Evolutionary conservation across 2,113 vertebrate species (phyloP).

Genomic region (Ahaetulla prasina): DNA sequence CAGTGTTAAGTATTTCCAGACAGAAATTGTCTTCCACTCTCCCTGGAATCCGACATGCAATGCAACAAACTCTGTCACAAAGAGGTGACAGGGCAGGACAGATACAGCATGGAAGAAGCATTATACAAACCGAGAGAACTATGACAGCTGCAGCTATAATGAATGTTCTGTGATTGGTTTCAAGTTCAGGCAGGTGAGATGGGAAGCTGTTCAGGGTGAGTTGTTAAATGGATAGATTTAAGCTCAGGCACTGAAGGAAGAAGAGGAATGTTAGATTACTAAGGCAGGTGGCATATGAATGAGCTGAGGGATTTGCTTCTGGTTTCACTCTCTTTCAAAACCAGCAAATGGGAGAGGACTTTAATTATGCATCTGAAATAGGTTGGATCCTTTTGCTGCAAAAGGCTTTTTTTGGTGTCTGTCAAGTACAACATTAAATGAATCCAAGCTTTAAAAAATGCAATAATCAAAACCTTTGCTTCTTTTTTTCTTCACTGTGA

Average conservation of each 20-base stretch:
- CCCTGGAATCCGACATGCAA: not conserved
- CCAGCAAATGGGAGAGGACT: slow-evolving; percentile 6
- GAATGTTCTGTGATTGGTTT: slow-evolving; percentile 18
- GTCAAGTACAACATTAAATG: not conserved
- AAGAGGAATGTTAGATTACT: slow-evolving; percentile 6
- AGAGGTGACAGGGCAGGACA: not conserved
- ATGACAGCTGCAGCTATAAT: slow-evolving; percentile 14
- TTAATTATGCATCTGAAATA: slow-evolving; percentile 7
- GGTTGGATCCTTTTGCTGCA: not conserved
- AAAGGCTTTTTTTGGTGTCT: not conserved
- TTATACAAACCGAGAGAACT: not conserved
- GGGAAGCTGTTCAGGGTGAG: slow-evolving; percentile 19
- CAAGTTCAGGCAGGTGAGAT: slow-evolving; percentile 31
- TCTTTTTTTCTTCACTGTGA: not conserved
- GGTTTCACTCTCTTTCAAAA: slow-evolving; percentile 8
- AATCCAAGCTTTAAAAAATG: not conserved
- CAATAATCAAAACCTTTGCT: not conserved
- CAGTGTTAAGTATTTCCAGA: not conserved
- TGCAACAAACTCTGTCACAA: not conserved
- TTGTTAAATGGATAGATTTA: slow-evolving; percentile 30
- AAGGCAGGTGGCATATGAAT: slow-evolving; percentile 18
- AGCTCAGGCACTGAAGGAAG: slow-evolving; percentile 1
- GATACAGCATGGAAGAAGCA: not conserved
- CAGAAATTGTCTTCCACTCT: not conserved
- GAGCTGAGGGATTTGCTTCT: slow-evolving; percentile 12